Base-by-base conservation (phyloP, 2,113 vertebrate genomes). In the Rhinolophus sinicus region DNA sequence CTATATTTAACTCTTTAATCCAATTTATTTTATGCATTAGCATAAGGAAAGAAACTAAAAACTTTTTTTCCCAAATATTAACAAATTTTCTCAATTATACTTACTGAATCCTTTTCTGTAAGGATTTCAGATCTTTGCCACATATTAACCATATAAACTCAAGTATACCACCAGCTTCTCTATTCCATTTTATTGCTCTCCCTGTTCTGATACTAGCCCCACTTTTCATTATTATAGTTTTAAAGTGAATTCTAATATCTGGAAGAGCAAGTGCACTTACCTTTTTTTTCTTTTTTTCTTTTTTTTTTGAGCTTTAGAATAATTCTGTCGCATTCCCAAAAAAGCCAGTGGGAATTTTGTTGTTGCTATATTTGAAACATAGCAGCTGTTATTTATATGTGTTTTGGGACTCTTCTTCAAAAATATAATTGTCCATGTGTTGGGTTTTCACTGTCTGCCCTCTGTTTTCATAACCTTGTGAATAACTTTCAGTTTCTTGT, bases 281-380 rank as follows among this genome's bases (percentile, higher is more conserved):
- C 77, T 26, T 50, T 87, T 80, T 83, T 70, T 65, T 72, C 60
- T 30, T n/a, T 62, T 69, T 82, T 87, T 80, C 78, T 64, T 65
- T 77, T 67, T 30, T n/a, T n/a, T n/a, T n/a, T n/a, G n/a, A n/a
- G n/a, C 95, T 93, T 97, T 28, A 80, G 73, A 96, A 85, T 38
- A 18, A 30, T 58, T 76, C 50, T 92, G 78, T 60, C 78, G 88
- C 58, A 69, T n/a, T 77, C 89, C 80, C 38, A 24, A 77, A 73
- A 77, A 85, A 33, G 14, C 65, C 50, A 3, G 69, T 40, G 77
- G 75, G 40, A 73, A 52, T 60, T 26, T 9, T 69, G 56, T 26
- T 69, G 35, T 47, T 94, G 52, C 94, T 65, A 40, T 72, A 77
- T 73, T 47, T 69, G 67, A 96, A 93, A 78, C 73, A 76, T 30